These are phyloP conservation scores for Trinectes maculatus DNA, from an alignment of 2,113 vertebrate genomes.

Conservation along the genomic window DNA sequence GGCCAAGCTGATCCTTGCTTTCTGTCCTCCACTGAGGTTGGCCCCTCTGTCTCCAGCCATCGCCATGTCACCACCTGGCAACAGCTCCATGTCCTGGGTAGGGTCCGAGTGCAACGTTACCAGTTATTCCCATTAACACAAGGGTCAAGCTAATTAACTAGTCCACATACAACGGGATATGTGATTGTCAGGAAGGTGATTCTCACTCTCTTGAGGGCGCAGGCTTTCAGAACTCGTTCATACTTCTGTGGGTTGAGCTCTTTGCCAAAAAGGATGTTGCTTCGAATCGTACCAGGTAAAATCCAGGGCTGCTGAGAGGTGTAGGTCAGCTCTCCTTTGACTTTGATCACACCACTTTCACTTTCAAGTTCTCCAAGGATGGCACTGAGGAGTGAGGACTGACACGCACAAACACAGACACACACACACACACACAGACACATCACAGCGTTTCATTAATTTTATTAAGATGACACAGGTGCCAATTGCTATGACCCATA, in stretches of 20 bases:
- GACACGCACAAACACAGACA: constrained; percentile 21
- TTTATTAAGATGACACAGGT: background rate
- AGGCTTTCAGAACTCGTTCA: constrained; percentile 88
- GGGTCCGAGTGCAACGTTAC: constrained; percentile 37
- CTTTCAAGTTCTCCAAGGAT: constrained; percentile 91
- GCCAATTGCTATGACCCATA: background rate
- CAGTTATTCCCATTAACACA: constrained; percentile 26
- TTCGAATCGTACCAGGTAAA: constrained; percentile 92
- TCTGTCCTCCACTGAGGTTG: constrained; percentile 95
- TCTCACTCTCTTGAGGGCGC: constrained; percentile 92
- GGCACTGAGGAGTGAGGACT: constrained; percentile 93
- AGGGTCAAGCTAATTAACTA: too few relatives aligned
- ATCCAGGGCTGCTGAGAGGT: constrained; percentile 96
- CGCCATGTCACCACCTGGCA: constrained; percentile 90
- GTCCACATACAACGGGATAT: background rate
- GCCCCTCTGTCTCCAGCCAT: constrained; percentile 92
- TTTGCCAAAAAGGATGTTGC: constrained; percentile 97
- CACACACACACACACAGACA: constrained; percentile 21
- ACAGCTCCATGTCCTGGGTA: constrained; percentile 88
- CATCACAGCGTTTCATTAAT: constrained; percentile 2
- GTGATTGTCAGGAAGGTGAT: background rate
- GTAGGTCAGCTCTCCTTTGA: constrained; percentile 89
- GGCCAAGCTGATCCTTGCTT: constrained; percentile 92
- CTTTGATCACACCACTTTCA: constrained; percentile 84
- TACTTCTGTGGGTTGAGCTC: constrained; percentile 89